These are phyloP conservation scores for Bubo bubo DNA, from an alignment of 2,113 vertebrate species.

Conservation along the genomic window DNA sequence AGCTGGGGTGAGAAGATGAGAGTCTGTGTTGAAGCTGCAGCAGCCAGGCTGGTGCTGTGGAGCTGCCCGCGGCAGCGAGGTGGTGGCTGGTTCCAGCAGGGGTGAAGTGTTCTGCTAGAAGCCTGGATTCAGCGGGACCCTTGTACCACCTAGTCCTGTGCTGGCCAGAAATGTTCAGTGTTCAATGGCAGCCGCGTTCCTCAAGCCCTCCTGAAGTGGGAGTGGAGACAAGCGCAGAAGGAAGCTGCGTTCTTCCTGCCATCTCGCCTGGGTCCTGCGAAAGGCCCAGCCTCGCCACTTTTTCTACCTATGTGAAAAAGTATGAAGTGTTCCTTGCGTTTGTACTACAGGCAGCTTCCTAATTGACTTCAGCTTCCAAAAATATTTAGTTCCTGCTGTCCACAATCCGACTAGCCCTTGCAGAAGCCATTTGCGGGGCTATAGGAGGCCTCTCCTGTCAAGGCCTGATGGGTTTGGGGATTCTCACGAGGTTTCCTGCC, in stretches of 20 bases:
- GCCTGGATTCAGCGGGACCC: rapidly evolving
- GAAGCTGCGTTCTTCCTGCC: background rate
- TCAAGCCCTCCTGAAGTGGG: background rate
- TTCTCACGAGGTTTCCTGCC: background rate
- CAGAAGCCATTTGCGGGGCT: background rate
- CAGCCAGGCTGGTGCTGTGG: background rate
- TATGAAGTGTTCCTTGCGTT: background rate
- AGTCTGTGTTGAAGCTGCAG: no score
- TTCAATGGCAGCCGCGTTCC: background rate
- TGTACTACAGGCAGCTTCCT: background rate
- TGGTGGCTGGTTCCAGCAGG: background rate
- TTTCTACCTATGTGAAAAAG: background rate
- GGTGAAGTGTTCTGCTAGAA: background rate
- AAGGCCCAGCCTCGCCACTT: background rate
- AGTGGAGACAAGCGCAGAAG: background rate
- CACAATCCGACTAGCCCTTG: background rate
- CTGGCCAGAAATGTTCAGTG: background rate
- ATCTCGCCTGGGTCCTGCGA: rapidly evolving
- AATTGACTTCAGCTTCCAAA: background rate
- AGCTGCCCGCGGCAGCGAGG: background rate
- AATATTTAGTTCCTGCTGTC: background rate
- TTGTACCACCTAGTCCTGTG: no score
- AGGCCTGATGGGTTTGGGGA: background rate
- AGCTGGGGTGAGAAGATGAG: background rate
- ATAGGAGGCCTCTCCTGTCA: rapidly evolving